A percentile compares a stretch with the other conserved stretches of the same genome.
Conservation (phyloP, 2,888 invertebrate genomes). For the Notodonta dromedarius region DNA sequence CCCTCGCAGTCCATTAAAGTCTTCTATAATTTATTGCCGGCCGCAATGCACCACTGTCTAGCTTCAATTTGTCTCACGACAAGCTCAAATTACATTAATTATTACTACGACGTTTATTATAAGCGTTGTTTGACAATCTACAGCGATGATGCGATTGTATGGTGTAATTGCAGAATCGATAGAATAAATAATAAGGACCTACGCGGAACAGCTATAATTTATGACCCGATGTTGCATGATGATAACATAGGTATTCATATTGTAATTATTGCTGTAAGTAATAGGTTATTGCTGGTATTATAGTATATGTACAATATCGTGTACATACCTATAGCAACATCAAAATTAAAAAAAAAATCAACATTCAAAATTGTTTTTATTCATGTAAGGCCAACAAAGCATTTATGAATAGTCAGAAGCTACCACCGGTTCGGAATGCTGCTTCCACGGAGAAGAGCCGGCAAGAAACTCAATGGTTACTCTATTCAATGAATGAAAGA, state of each 20-base stretch:
- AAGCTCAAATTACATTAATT: constrained; percentile 46
- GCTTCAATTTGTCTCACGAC: constrained; percentile 49
- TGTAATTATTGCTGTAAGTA: constrained; percentile 32
- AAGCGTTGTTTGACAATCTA: constrained; percentile 31
- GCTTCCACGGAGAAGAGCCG: no score
- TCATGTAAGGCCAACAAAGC: no score
- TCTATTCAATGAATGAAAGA: no score
- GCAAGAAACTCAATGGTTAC: no score
- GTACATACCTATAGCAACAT: no score
- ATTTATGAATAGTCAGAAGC: no score
- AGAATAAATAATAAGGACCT: constrained; percentile 31
- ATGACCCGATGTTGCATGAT: constrained; percentile 24
- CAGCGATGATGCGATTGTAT: constrained; percentile 39
- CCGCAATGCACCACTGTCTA: constrained; percentile 46
- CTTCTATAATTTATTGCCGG: constrained; percentile 57
- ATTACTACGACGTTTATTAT: constrained; percentile 30
- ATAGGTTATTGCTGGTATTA: no score
- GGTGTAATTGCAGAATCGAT: constrained; percentile 11
- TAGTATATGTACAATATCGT: no score
- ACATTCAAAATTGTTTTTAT: no score
- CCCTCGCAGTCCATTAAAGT: constrained; percentile 41
- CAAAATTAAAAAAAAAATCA: no score
- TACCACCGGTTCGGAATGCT: no score
- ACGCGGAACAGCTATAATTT: constrained; percentile 51
- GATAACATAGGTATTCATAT: constrained; percentile 35